Conservation (phyloP, 2,113 vertebrate species). For the Rhinoderma darwinii region DNA sequence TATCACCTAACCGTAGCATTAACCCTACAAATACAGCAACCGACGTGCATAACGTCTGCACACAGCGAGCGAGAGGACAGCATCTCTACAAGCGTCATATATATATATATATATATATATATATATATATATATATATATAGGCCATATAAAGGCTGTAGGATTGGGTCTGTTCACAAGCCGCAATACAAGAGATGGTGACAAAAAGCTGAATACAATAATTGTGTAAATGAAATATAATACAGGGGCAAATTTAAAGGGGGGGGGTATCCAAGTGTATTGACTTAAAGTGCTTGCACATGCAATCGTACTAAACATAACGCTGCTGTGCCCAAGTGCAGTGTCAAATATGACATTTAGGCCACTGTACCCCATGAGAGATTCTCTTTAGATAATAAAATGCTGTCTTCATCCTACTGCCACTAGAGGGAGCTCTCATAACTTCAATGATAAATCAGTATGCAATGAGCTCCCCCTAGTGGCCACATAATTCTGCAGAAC, state of each 20-base stretch:
- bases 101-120: no score
- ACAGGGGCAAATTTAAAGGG: neutral
- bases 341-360: neutral
- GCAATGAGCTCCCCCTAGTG: neutral
- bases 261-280: no score
- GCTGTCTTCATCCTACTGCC: neutral
- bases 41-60: no score
- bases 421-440: neutral
- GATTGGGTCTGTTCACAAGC: neutral
- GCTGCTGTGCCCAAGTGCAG: neutral
- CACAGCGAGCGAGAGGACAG: neutral
- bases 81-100: neutral
- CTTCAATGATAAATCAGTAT: neutral
- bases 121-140: no score
- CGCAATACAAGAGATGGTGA: neutral
- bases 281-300: neutral
- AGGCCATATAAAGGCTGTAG: neutral
- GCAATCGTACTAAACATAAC: neutral
- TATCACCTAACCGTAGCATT: conserved; percentile 23
- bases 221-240: neutral
- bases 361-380: neutral
- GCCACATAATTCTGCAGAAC: neutral
- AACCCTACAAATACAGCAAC: neutral
- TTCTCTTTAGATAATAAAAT: neutral
- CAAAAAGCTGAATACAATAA: neutral